Evolutionary conservation across 2,113 vertebrate species (phyloP).

Genomic region (Acrocephalus arundinaceus): DNA sequence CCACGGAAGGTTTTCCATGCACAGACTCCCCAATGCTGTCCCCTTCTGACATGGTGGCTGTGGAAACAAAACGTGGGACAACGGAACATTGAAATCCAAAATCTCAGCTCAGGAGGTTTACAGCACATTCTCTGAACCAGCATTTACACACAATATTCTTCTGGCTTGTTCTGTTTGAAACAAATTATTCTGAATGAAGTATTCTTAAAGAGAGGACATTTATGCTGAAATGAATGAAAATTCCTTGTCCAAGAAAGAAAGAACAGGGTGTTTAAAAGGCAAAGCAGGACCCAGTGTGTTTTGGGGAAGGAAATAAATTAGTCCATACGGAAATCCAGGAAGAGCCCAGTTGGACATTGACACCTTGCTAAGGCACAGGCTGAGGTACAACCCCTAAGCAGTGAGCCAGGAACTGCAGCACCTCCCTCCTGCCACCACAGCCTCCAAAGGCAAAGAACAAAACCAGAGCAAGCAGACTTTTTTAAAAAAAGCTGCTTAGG

Average conservation of each 20-base stretch:
- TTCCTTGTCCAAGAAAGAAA: not conserved
- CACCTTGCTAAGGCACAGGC: not conserved
- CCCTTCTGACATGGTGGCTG: slow-evolving; percentile 94
- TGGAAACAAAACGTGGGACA: not conserved
- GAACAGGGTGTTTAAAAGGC: not conserved
- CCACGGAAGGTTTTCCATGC: slow-evolving; percentile 92
- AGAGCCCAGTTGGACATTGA: not conserved
- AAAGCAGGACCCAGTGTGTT: not conserved
- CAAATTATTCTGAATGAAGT: not conserved
- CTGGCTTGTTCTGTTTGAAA: not conserved
- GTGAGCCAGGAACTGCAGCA: not conserved
- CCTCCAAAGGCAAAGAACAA: not conserved
- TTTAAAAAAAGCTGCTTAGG: not conserved
- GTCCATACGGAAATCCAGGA: not conserved
- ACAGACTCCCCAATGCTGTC: slow-evolving; percentile 96
- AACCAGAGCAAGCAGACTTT: not conserved
- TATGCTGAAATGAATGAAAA: not conserved
- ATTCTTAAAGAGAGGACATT: not conserved
- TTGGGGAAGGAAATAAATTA: not conserved
- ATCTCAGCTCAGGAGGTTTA: not conserved
- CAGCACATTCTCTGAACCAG: not conserved
- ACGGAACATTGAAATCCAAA: not conserved
- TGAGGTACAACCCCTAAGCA: not conserved
- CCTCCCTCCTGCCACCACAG: not conserved
- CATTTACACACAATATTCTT: not conserved